Conservation (phyloP, 2,888 invertebrate genomes). For the Salpingus planirostris region DNA sequence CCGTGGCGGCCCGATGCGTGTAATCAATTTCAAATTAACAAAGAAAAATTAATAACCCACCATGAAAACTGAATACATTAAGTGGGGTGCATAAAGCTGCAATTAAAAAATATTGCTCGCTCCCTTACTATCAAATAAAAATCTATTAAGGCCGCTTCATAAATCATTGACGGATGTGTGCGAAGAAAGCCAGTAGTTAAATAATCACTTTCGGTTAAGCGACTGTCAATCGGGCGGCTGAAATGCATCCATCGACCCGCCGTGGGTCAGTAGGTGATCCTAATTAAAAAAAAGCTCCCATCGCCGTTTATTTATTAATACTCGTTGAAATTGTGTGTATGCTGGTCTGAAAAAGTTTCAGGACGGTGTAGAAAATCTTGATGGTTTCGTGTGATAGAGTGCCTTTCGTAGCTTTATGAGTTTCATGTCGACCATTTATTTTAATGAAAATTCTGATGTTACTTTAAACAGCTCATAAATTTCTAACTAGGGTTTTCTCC, state of each 20-base stretch:
- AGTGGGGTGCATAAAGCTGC: constrained; percentile 19
- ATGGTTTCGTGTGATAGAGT: constrained; percentile 4
- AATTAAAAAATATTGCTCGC: constrained; percentile 21
- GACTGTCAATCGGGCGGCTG: constrained; percentile 7
- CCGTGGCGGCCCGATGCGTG: no score
- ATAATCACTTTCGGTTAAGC: constrained; percentile 16
- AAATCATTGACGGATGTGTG: constrained; percentile 17
- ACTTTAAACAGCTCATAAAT: constrained; percentile 1
- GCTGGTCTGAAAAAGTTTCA: no score
- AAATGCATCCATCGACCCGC: no score
- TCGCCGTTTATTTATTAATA: no score
- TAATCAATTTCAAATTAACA: constrained; percentile 12
- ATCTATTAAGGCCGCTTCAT: constrained; percentile 22
- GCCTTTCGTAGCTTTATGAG: constrained; percentile 5
- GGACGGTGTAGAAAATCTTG: no score
- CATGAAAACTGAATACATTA: constrained; percentile 13
- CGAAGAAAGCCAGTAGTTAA: constrained; percentile 11
- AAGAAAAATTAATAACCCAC: constrained; percentile 7
- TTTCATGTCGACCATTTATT: constrained; percentile 5
- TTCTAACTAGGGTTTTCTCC: no score
- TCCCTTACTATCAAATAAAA: constrained; percentile 16
- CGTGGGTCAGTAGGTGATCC: no score
- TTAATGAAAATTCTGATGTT: constrained; percentile 6
- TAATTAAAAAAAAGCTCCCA: no score
- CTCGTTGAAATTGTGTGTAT: no score